Evolutionary conservation across 2,888 invertebrate species (phyloP).

Genomic region (Poecilus cupreus): DNA sequence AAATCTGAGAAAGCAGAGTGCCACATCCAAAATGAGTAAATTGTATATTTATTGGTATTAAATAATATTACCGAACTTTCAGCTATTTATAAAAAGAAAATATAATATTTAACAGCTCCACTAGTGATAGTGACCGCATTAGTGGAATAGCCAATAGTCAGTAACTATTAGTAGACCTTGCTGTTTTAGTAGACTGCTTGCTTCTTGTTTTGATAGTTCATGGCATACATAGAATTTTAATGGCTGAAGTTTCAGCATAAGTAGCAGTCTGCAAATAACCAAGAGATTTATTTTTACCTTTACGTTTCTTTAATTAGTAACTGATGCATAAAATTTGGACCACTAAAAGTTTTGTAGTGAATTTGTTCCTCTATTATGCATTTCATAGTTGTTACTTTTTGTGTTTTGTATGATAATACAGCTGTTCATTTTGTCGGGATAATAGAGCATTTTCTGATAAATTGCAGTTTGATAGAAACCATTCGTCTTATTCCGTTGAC

Average conservation of each 20-base stretch:
- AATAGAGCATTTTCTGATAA: constrained; percentile 25
- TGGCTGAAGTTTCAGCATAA: neutral
- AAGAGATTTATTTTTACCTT: neutral
- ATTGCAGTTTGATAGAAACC: neutral
- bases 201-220: neutral
- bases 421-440: constrained; percentile 1
- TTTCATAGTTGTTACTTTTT: neutral
- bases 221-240: neutral
- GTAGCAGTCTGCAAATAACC: neutral
- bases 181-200: neutral
- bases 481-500: constrained; percentile 13
- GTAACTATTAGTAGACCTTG: neutral
- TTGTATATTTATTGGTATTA: no score
- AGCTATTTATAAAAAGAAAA: no score
- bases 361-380: constrained; percentile 16
- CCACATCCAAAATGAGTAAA: no score
- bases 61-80: no score
- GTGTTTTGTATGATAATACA: constrained; percentile 20
- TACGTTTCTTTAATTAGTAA: no score
- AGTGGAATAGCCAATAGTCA: neutral
- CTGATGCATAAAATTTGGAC: no score
- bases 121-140: no score
- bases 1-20: no score
- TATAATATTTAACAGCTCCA: no score
- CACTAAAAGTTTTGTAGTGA: no score